Evolutionary conservation across 2,888 invertebrate species (phyloP).

Genomic region (Athetis lepigone): DNA sequence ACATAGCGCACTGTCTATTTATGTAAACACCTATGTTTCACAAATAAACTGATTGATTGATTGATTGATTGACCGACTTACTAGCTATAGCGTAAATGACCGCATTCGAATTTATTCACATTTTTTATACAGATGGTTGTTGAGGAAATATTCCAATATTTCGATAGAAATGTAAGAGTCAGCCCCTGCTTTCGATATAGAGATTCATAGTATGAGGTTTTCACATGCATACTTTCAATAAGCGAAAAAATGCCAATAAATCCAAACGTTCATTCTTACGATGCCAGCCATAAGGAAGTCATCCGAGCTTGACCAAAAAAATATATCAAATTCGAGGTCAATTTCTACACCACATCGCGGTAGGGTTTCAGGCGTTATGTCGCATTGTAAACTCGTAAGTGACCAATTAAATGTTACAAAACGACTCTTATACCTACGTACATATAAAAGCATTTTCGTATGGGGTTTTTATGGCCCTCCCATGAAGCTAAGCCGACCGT

Average conservation of each 20-base stretch:
- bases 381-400: constrained; percentile 68
- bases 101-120: too few species aligned
- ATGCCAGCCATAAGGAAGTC: constrained; percentile 46
- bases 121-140: too few species aligned
- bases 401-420: constrained; percentile 68
- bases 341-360: constrained; percentile 52
- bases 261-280: constrained; percentile 47
- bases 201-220: constrained; percentile 21
- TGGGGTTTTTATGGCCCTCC: constrained; percentile 86
- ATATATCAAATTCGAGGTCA: constrained; percentile 62
- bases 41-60: too few species aligned
- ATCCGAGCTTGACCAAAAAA: constrained; percentile 53
- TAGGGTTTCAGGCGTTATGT: constrained; percentile 62
- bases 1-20: too few species aligned
- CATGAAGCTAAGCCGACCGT: constrained; percentile 88
- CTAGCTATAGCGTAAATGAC: too few species aligned
- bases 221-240: constrained; percentile 13
- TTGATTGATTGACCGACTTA: too few species aligned
- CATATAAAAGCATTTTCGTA: constrained; percentile 61
- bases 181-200: neutral
- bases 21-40: too few species aligned
- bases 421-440: constrained; percentile 49
- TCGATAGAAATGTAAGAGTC: too few species aligned
- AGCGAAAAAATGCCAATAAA: constrained; percentile 20
- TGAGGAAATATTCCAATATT: too few species aligned